Percentiles rank a stretch among this genome's conserved stretches.
Evolutionary conservation across 2,888 invertebrate genomes (phyloP).

Genomic region (Eupithecia vulgata): DNA sequence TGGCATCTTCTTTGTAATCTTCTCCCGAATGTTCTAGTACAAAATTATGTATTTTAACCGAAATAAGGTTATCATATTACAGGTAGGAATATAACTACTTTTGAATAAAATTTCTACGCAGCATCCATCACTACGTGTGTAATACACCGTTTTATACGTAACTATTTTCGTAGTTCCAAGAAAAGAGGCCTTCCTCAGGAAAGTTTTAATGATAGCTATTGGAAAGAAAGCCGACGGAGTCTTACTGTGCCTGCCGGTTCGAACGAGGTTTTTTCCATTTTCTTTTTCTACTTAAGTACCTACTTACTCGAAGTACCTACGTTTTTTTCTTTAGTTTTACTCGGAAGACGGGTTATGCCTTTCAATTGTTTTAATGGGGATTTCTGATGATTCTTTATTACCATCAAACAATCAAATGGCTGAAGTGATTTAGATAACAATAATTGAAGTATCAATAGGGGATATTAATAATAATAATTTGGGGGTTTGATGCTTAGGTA

Average conservation of each 20-base stretch:
- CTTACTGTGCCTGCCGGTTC: neutral
- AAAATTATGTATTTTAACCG: neutral
- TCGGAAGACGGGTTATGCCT: neutral
- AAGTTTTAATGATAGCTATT: constrained; percentile 12
- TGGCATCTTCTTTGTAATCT: too few species aligned
- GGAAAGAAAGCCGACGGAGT: constrained; percentile 3
- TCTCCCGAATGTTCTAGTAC: neutral
- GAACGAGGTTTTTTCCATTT: neutral
- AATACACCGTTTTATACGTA: neutral
- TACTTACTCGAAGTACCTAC: neutral
- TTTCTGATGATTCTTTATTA: neutral
- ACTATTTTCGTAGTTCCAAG: neutral
- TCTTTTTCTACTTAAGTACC: neutral
- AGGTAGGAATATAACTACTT: neutral
- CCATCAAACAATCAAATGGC: neutral
- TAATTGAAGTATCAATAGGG: too few species aligned
- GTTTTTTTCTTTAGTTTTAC: neutral
- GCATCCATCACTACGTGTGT: neutral
- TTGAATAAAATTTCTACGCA: neutral
- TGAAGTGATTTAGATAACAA: neutral
- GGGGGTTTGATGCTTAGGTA: too few species aligned
- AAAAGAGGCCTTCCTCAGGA: neutral
- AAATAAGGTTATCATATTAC: neutral
- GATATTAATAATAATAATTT: too few species aligned
- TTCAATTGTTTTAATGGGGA: neutral